Percentiles rank a stretch among this genome's conserved stretches.
These are phyloP conservation scores for Gymnocheta viridis DNA, from an alignment of 2,888 invertebrate genomes.

Conservation along the genomic window DNA sequence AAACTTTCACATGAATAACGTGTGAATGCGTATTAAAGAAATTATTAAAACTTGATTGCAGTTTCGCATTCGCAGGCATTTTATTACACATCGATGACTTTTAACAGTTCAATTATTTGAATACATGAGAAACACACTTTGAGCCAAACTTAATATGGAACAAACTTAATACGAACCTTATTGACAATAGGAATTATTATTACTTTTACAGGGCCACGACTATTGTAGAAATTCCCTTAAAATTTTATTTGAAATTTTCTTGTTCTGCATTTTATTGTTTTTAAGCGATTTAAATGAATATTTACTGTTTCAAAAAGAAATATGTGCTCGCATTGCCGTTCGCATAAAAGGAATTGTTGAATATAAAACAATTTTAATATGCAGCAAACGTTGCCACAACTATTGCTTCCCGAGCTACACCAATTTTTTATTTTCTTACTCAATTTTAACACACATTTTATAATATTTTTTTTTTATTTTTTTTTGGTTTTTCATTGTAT, in stretches of 20 bases:
- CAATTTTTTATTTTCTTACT: neutral
- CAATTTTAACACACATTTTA: constrained; percentile 21
- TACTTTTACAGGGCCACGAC: neutral
- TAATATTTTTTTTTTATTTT: neutral
- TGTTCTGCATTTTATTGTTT: constrained; percentile 45
- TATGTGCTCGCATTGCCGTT: constrained; percentile 21
- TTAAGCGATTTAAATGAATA: neutral
- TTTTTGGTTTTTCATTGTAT: constrained; percentile 34
- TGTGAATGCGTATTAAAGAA: constrained; percentile 3
- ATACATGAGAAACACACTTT: constrained; percentile 36
- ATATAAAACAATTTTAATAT: constrained; percentile 54
- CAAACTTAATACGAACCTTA: constrained; percentile 48
- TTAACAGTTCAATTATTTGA: constrained; percentile 57
- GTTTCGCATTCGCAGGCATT: constrained; percentile 28
- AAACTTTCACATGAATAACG: neutral
- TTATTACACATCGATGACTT: constrained; percentile 52
- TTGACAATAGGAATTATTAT: constrained; percentile 46
- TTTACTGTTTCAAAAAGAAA: neutral
- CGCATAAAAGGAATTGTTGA: constrained; percentile 50
- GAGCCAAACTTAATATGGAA: constrained; percentile 38
- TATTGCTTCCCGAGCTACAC: constrained; percentile 24
- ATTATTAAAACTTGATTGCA: constrained; percentile 58
- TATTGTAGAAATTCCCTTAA: constrained; percentile 16
- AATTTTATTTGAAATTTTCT: neutral
- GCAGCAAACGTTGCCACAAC: constrained; percentile 62